Evolutionary conservation across 2,113 vertebrate genomes (phyloP).

Genomic region (Gulo gulo): DNA sequence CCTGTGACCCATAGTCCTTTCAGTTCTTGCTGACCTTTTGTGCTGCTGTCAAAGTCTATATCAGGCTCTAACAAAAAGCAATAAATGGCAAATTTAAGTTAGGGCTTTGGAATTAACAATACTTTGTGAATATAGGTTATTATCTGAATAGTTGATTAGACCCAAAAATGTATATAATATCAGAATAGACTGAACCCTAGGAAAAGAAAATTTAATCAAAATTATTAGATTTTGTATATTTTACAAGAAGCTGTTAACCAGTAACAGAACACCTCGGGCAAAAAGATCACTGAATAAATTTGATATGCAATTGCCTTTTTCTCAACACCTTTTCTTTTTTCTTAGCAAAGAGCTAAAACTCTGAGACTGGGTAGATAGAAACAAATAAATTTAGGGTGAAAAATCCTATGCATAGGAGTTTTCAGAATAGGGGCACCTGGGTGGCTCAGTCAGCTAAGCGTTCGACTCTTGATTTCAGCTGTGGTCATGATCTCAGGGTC

Average conservation of each 20-base stretch:
- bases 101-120: not conserved
- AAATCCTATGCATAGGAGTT: not conserved
- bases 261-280: not conserved
- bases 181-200: not conserved
- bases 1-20: not conserved
- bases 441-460: not conserved
- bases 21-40: not conserved
- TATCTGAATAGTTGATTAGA: not conserved
- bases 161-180: not conserved
- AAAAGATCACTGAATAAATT: not conserved
- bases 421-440: not conserved
- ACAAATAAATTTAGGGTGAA: not conserved
- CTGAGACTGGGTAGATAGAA: not conserved
- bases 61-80: not conserved
- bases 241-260: not conserved
- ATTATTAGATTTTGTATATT: not conserved
- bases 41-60: not conserved
- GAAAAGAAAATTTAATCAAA: not conserved
- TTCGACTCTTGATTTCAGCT: not conserved
- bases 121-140: not conserved
- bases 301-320: slow-evolving; percentile 1
- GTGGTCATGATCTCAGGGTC: not conserved
- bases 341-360: not conserved
- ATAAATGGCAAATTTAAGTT: not conserved
- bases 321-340: not conserved